Base-by-base conservation (phyloP, 2,888 invertebrate genomes). In the Caenorhabditis sulstoni region DNA sequence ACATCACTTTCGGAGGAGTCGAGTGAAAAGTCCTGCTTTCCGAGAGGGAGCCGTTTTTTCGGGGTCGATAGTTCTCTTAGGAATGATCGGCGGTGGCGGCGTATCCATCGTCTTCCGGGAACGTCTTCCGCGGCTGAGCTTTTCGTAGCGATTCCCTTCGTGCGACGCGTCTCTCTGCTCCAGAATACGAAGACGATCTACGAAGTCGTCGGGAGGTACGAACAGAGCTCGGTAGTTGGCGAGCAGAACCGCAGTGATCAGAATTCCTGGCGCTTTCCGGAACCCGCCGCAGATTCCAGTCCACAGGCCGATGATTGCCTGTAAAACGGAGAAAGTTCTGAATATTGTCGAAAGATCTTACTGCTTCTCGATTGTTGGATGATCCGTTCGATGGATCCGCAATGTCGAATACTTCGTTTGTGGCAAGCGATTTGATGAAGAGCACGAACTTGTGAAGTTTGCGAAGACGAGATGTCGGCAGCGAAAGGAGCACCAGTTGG, bases 371-470 rank as follows among this genome's bases (percentile, higher is more conserved):
- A 47, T 71, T 78, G 16, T 67, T 78, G 0, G 58, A 55, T 12
- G 61, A 62, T n/a, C 78, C 78, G 14, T 67, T 67, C 8, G 71
- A 66, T 9, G 66, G 61, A 39, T 78, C 73, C 1, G 61, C 59
- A 8, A 78, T 61, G 23, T 78, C 71, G n/a, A 78, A 57, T 0
- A 78, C 50, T 22, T 71, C 61, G 39, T 78, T 78, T 7, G 78
- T 78, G 23, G 66, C 61, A 14, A 78, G 45, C 0, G 78, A 73
- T 49, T 73, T 47, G 20, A 78, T 61, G 47, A 78, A 78, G 14
- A 44, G 39, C 11, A 78, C 52, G 22, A 73, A 78, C 35, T 78
- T 78, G 39, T 78, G 78, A 39, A 78, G 59, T 16, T 78, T 78
- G 5, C 78, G 65, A 9, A 71, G 55, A 16, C 78, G 61, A 18